phyloP scores from a whole-genome alignment of 2,797 vertebrate genomes.

The Phrynocephalus forsythii region DNA sequence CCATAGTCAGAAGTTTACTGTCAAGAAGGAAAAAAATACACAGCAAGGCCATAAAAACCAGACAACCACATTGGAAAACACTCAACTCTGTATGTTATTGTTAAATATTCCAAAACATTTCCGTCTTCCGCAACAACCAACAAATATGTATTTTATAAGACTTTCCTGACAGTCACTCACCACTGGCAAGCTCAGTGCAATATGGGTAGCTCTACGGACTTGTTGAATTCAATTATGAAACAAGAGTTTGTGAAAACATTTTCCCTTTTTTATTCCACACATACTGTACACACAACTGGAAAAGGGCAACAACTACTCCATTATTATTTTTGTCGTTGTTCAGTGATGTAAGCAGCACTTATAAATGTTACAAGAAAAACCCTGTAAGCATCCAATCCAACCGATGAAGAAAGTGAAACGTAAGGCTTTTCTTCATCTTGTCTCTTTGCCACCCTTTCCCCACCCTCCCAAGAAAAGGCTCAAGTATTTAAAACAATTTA shows the following conservation, averaged over 20 bases:
- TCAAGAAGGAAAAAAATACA: constrained; percentile 91
- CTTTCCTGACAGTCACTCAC: constrained; percentile 94
- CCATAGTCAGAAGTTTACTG: constrained; percentile 90
- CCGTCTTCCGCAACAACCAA: constrained; percentile 96
- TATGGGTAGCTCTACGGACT: constrained; percentile 93
- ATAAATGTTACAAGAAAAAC: constrained; percentile 98
- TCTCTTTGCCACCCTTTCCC: constrained; percentile 81
- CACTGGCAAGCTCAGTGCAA: constrained; percentile 98
- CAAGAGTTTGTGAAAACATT: constrained; percentile 91
- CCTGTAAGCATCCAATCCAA: constrained; percentile 96
- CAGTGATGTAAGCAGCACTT: constrained; percentile 99
- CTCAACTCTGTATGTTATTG: constrained; percentile 90
- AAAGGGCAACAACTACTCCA: constrained; percentile 92
- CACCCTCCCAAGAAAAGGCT: constrained; percentile 92
- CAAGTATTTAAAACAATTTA: constrained; percentile 99
- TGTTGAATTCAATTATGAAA: constrained; percentile 96
- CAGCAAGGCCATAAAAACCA: constrained; percentile 98
- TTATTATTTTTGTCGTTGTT: constrained; percentile 87
- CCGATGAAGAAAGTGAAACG: constrained; percentile 99
- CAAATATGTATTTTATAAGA: constrained; percentile 93
- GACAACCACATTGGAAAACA: constrained; percentile 98
- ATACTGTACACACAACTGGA: constrained; percentile 85
- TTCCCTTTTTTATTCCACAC: constrained; percentile 96
- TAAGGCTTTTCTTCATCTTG: constrained; percentile 99
- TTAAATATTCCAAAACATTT: constrained; percentile 99